Conservation (phyloP, 2,113 vertebrate species). For the Gavia stellata region DNA sequence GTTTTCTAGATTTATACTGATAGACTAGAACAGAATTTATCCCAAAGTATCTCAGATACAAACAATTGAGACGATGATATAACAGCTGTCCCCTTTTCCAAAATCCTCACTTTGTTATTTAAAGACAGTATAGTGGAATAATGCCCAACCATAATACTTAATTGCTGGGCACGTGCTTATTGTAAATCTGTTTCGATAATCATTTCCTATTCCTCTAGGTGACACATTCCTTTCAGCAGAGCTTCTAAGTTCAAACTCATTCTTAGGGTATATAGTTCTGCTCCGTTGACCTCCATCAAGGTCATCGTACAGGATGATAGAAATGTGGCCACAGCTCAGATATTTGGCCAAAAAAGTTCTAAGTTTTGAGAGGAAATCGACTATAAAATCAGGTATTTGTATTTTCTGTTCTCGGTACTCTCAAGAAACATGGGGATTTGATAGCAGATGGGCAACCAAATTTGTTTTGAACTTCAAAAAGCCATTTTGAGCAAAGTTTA, state of each 20-base stretch:
- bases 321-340: not conserved
- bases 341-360: not conserved
- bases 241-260: not conserved
- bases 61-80: not conserved
- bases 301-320: not conserved
- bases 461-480: not conserved
- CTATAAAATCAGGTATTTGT: not conserved
- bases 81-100: not conserved
- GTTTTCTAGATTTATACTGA: not conserved
- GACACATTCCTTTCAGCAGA: not conserved
- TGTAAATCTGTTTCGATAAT: not conserved
- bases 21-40: not conserved
- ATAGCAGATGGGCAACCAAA: slow-evolving; percentile 17
- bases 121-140: not conserved
- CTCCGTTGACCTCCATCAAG: not conserved
- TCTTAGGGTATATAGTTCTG: not conserved
- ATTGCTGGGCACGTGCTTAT: not conserved
- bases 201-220: not conserved
- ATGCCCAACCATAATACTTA: not conserved
- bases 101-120: not conserved
- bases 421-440: not conserved
- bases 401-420: not conserved
- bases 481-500: not conserved
- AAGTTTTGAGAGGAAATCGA: not conserved
- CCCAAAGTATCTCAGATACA: not conserved